Evolutionary conservation across 2,113 vertebrate species (phyloP).

Genomic region (Pelecanus crispus): DNA sequence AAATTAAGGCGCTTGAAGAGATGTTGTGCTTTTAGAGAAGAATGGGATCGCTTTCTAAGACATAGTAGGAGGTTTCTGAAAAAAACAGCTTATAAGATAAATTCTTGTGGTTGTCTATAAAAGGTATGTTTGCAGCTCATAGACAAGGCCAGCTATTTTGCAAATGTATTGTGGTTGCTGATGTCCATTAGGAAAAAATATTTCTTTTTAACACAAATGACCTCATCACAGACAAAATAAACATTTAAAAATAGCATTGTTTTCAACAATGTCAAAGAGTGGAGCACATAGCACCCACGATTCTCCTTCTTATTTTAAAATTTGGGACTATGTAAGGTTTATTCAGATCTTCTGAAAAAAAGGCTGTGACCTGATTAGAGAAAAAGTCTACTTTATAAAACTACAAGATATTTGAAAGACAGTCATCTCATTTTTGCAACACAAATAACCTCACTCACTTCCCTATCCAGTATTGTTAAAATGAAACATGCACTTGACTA

Average conservation of each 20-base stretch:
- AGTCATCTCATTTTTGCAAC: not conserved
- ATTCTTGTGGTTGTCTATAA: not conserved
- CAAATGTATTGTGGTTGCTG: not conserved
- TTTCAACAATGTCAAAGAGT: not conserved
- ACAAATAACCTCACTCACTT: not conserved
- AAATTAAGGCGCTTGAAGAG: not conserved
- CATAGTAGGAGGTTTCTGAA: not conserved
- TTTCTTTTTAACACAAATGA: not conserved
- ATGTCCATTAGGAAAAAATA: not conserved
- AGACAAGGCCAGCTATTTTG: not conserved
- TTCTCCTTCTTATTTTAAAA: not conserved
- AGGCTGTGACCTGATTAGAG: not conserved
- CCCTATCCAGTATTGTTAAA: not conserved
- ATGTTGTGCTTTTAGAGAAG: not conserved
- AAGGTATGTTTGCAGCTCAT: not conserved
- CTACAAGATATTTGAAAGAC: not conserved
- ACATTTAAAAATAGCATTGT: not conserved
- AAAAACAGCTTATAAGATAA: not conserved
- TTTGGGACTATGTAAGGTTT: not conserved
- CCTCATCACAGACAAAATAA: not conserved
- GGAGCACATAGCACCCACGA: not conserved
- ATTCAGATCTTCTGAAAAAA: not conserved
- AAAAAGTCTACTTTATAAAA: not conserved
- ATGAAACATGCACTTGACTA: not conserved
- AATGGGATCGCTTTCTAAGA: not conserved